These are phyloP conservation scores for Andinoacara biseriatus DNA, from an alignment of 2,113 vertebrate species.

Conservation along the genomic window DNA sequence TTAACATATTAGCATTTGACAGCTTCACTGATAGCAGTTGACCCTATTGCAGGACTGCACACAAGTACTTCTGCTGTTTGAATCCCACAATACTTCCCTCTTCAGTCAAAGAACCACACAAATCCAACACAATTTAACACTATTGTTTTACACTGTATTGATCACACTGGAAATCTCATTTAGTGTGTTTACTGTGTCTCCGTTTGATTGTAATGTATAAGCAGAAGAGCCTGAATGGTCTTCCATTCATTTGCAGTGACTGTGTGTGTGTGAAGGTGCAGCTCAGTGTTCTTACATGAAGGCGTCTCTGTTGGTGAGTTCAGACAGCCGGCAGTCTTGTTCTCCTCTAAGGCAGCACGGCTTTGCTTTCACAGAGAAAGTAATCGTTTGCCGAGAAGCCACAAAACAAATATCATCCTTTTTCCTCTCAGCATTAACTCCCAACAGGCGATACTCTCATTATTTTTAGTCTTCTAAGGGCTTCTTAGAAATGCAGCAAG, in stretches of 20 bases:
- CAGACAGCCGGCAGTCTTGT: slow-evolving; percentile 22
- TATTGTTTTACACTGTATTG: neutral
- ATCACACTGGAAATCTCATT: neutral
- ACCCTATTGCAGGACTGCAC: neutral
- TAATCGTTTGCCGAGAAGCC: slow-evolving; percentile 40
- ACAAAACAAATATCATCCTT: slow-evolving; percentile 50
- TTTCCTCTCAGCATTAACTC: slow-evolving; percentile 51
- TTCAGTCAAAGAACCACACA: neutral
- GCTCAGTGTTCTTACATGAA: neutral
- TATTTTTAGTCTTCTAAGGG: slow-evolving; percentile 4
- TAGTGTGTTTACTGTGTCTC: neutral
- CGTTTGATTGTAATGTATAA: neutral
- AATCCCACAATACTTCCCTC: neutral
- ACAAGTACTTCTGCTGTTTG: neutral
- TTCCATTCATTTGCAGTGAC: neutral
- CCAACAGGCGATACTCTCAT: slow-evolving; percentile 4
- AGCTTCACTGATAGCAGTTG: neutral
- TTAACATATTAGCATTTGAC: neutral
- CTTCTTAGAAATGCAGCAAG: slow-evolving; percentile 53
- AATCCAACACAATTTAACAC: neutral
- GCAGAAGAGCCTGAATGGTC: neutral
- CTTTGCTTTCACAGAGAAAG: slow-evolving; percentile 35
- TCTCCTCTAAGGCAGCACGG: neutral
- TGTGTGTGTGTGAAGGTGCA: neutral
- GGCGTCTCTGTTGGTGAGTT: neutral